Base-by-base conservation (phyloP, 2,888 invertebrate species). In the Drosophila imparisetae region DNA sequence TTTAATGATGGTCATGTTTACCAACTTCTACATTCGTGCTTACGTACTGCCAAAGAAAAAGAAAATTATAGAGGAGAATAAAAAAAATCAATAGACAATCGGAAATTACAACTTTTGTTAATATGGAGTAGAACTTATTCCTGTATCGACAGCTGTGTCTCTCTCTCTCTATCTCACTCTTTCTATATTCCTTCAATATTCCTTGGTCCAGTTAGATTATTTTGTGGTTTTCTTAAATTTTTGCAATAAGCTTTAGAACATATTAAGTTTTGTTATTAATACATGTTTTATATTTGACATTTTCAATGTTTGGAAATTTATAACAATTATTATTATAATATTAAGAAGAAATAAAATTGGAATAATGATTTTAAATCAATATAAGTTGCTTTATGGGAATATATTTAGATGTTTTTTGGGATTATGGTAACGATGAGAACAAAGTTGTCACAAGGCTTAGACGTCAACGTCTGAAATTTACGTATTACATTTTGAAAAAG, bases 1-100 rank as follows among this genome's bases (percentile, higher is more conserved):
- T 2, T 7, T 58, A 4, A 73, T 81, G 86, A 53, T 83, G 4
- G 32, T 61, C 7, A 62, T 81, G 86, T 81, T 81, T 18, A 11
- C 36, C 8, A 85, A 81, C 3, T 85, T 81, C 4, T 79, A 79
- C 18, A 48, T 40, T 2, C 58, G 67, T 6, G 11, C 77, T 4
- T 81, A 86, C 7, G n/a, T 66, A 13, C 27, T 32, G 2, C n/a
- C 63, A 1, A 68, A 49, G 2, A 53, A 30, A 30, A 49, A 63
- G 6, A 62, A 45, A 52, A 5, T 11, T 11, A 13, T 42, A 2
- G 11, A 21, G 5, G 11, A 21, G 2, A 42, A 21, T 42, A 13
- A 42, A 5, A 21, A 42, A 42, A 21, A 42, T 21, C 5, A 21
- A 42, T 42, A 42, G 11, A 21, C 40, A n/a, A 42, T 42, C 21